phyloP scores from a whole-genome alignment of 2,888 invertebrate genomes.

The Euplagia quadripunctaria region DNA sequence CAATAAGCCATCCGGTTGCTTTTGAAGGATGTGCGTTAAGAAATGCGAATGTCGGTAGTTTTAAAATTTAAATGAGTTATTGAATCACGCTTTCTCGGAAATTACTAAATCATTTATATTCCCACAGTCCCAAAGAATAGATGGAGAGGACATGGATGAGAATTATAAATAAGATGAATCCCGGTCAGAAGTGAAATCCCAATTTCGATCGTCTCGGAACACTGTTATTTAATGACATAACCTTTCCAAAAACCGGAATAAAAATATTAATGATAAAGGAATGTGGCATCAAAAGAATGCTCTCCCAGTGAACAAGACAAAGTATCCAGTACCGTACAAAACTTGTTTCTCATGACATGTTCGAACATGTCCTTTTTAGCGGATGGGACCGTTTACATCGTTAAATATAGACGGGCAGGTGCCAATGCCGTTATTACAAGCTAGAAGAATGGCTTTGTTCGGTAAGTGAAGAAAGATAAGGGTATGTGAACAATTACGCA shows the following conservation, averaged over 20 bases:
- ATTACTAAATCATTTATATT: slow-evolving; percentile 8
- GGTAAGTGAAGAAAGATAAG: too few relatives aligned
- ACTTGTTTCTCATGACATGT: slow-evolving; percentile 42
- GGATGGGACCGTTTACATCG: slow-evolving; percentile 54
- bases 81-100: slow-evolving; percentile 13
- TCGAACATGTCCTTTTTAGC: slow-evolving; percentile 53
- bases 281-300: slow-evolving; percentile 9
- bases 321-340: slow-evolving; percentile 31
- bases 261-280: neutral
- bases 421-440: slow-evolving; percentile 55
- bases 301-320: slow-evolving; percentile 13
- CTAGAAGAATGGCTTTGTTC: slow-evolving; percentile 2
- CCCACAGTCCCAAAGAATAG: neutral
- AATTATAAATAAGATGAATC: neutral
- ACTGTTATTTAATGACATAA: neutral
- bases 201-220: neutral
- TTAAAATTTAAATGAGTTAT: slow-evolving; percentile 15
- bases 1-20: slow-evolving; percentile 10
- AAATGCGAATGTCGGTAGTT: slow-evolving; percentile 16
- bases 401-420: slow-evolving; percentile 59
- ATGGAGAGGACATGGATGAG: neutral
- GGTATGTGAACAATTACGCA: neutral
- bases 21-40: slow-evolving; percentile 17
- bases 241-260: neutral
- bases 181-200: neutral